Evolutionary conservation across 1,140 invertebrate genomes (phyloP).

Genomic region (Drosophila albomicans): DNA sequence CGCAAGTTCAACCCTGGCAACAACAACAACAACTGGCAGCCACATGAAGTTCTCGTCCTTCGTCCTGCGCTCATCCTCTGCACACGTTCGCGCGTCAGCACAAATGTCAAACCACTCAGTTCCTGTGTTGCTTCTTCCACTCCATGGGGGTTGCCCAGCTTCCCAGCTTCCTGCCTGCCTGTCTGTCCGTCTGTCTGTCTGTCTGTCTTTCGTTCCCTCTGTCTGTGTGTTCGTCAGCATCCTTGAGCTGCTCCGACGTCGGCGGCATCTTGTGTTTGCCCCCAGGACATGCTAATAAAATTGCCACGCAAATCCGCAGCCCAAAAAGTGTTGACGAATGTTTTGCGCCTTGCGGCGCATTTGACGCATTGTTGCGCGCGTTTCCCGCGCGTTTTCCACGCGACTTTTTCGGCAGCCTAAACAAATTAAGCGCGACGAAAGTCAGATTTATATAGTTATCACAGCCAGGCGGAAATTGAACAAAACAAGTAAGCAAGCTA

Average conservation of each 20-base stretch:
- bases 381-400: conserved; percentile 61
- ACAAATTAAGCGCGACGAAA: conserved; percentile 76
- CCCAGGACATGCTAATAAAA: conserved; percentile 79
- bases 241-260: conserved; percentile 49
- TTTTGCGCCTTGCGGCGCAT: conserved; percentile 37
- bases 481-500: conserved; percentile 3
- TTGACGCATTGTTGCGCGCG: conserved; percentile 41
- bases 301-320: conserved; percentile 70
- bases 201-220: not conserved
- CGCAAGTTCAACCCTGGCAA: conserved; percentile 75
- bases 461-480: conserved; percentile 37
- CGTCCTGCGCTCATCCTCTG: conserved; percentile 57
- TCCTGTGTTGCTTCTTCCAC: conserved; percentile 26
- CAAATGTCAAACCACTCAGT: conserved; percentile 83
- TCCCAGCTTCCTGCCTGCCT: conserved; percentile 38
- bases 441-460: conserved; percentile 48
- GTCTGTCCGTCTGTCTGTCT: conserved; percentile 22
- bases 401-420: conserved; percentile 34
- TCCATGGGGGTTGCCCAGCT: conserved; percentile 12
- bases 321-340: conserved; percentile 63
- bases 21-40: conserved; percentile 40
- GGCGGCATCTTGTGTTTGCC: conserved; percentile 34
- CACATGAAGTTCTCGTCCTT: conserved; percentile 13
- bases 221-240: conserved; percentile 41
- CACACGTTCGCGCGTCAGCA: conserved; percentile 82